Evolutionary conservation across 2,113 vertebrate genomes (phyloP).

Genomic region (Percina caprodes): DNA sequence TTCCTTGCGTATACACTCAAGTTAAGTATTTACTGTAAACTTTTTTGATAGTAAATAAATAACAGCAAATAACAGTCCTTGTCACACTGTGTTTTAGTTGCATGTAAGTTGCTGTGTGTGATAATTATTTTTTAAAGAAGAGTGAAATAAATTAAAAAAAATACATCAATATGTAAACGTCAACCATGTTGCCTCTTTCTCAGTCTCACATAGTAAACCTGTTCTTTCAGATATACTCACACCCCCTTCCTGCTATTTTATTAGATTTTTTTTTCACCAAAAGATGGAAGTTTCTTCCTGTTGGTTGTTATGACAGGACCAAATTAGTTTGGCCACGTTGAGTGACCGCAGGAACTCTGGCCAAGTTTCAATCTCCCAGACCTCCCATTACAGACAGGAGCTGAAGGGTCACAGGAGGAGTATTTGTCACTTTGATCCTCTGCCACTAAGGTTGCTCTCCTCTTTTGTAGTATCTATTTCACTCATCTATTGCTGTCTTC

Average conservation of each 20-base stretch:
- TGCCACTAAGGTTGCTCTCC: constrained; percentile 59
- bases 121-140: constrained; percentile 57
- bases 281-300: constrained; percentile 38
- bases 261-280: constrained; percentile 27
- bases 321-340: constrained; percentile 68
- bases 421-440: constrained; percentile 78
- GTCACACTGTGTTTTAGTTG: constrained; percentile 10
- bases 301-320: constrained; percentile 69
- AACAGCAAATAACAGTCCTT: constrained; percentile 20
- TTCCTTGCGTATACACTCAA: constrained; percentile 5
- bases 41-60: constrained; percentile 35
- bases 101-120: background rate
- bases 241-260: background rate
- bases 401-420: constrained; percentile 65
- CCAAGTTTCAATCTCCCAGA: constrained; percentile 71
- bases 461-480: constrained; percentile 47
- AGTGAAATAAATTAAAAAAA: constrained; percentile 19
- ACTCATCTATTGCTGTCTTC: constrained; percentile 17
- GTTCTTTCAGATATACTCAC: background rate
- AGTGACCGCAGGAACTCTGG: constrained; percentile 68
- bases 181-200: constrained; percentile 32
- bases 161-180: constrained; percentile 39
- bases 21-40: background rate
- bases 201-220: background rate
- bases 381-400: constrained; percentile 69